These are phyloP conservation scores for Cryptocephalus moraei DNA, from an alignment of 2,888 invertebrate genomes.

Conservation along the genomic window DNA sequence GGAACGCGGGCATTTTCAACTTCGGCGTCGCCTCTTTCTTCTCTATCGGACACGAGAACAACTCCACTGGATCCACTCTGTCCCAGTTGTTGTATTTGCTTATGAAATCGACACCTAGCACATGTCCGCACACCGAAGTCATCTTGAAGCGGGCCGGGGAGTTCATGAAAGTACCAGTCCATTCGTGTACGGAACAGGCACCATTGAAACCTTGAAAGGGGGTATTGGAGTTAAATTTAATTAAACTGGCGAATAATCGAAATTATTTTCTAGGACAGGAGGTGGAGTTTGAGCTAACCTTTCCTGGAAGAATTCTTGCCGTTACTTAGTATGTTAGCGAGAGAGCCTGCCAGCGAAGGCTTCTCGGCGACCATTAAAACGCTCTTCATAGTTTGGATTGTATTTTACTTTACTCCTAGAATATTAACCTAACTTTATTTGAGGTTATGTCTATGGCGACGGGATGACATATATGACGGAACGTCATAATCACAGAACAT, in stretches of 20 bases:
- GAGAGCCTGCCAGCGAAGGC: slow-evolving; percentile 91
- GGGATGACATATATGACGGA: too few relatives aligned
- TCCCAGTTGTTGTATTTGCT: slow-evolving; percentile 97
- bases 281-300: slow-evolving; percentile 40
- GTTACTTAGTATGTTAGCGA: slow-evolving; percentile 89
- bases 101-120: slow-evolving; percentile 89
- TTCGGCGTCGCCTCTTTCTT: slow-evolving; percentile 95
- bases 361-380: slow-evolving; percentile 99
- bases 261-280: too few relatives aligned
- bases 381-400: slow-evolving; percentile 52
- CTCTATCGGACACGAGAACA: slow-evolving; percentile 87
- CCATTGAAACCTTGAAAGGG: slow-evolving; percentile 63
- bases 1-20: slow-evolving; percentile 80
- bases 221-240: neutral
- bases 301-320: slow-evolving; percentile 67
- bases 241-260: too few relatives aligned
- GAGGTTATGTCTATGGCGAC: too few relatives aligned
- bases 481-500: too few relatives aligned
- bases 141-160: slow-evolving; percentile 74
- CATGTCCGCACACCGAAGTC: slow-evolving; percentile 99
- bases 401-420: too few relatives aligned
- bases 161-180: slow-evolving; percentile 72
- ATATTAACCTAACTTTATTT: too few relatives aligned
- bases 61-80: slow-evolving; percentile 87
- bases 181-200: slow-evolving; percentile 91